These are phyloP conservation scores for Aspidapion aeneum DNA, from an alignment of 2,888 invertebrate genomes.

Conservation along the genomic window DNA sequence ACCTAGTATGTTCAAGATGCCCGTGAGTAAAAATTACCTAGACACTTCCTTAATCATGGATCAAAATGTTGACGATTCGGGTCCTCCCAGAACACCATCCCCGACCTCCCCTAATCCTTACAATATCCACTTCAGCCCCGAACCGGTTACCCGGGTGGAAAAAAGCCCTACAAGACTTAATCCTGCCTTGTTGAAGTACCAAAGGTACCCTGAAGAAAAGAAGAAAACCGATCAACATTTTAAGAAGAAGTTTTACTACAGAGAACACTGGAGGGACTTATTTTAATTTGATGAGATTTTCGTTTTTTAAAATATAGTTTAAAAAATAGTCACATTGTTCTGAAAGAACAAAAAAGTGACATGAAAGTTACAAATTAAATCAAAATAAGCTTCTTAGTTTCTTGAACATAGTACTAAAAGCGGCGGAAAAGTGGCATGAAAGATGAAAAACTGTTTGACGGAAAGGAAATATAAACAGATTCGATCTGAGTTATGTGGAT, in stretches of 20 bases:
- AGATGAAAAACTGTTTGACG: too few relatives aligned
- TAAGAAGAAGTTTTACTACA: constrained; percentile 77
- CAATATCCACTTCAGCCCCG: constrained; percentile 39
- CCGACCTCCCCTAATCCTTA: constrained; percentile 48
- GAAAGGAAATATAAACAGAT: too few relatives aligned
- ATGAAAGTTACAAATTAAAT: too few relatives aligned
- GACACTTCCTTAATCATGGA: constrained; percentile 50
- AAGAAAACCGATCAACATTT: constrained; percentile 62
- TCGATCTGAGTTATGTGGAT: too few relatives aligned
- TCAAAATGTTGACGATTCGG: constrained; percentile 49
- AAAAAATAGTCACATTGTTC: too few relatives aligned
- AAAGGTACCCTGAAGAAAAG: constrained; percentile 52
- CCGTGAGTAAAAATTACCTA: constrained; percentile 47
- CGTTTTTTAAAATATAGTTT: too few relatives aligned
- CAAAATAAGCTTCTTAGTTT: too few relatives aligned
- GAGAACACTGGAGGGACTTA: constrained; percentile 60
- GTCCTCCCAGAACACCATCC: constrained; percentile 57
- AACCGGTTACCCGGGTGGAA: constrained; percentile 34
- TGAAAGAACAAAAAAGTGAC: too few relatives aligned
- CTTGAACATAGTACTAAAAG: too few relatives aligned
- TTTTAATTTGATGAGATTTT: constrained; percentile 6
- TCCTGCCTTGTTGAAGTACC: constrained; percentile 57
- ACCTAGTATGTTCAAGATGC: constrained; percentile 45
- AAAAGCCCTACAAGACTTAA: constrained; percentile 47
- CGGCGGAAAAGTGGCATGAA: too few relatives aligned